Evolutionary conservation across 1,140 invertebrate genomes (phyloP).

Genomic region (Zaprionus vittiger): DNA sequence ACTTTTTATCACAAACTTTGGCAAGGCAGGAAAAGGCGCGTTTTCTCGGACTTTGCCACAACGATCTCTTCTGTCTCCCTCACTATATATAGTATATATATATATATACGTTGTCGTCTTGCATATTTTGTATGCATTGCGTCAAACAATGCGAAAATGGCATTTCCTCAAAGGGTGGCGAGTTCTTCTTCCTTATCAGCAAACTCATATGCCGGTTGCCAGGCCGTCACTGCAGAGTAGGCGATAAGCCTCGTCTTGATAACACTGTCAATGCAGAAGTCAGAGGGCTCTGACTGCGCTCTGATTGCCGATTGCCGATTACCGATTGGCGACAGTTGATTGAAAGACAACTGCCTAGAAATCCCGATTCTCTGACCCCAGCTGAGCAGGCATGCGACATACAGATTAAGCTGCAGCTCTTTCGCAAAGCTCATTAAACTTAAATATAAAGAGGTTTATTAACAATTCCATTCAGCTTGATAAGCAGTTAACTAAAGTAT

Average conservation of each 20-base stretch:
- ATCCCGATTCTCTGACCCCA: not conserved
- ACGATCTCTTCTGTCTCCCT: constrained; percentile 19
- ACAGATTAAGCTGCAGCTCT: not conserved
- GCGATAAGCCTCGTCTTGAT: constrained; percentile 49
- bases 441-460: not conserved
- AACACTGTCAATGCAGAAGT: constrained; percentile 42
- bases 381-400: too few relatives aligned
- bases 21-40: constrained; percentile 76
- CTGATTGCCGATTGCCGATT: constrained; percentile 69
- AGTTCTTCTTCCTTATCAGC: constrained; percentile 58
- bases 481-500: not conserved
- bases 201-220: constrained; percentile 30
- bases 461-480: constrained; percentile 16
- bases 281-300: constrained; percentile 69
- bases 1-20: constrained; percentile 75
- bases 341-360: constrained; percentile 17
- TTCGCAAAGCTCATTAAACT: constrained; percentile 5
- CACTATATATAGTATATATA: constrained; percentile 33
- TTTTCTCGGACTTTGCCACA: constrained; percentile 61
- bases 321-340: constrained; percentile 35
- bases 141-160: constrained; percentile 70
- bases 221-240: constrained; percentile 12
- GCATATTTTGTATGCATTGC: constrained; percentile 63
- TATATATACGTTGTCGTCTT: not conserved
- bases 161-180: constrained; percentile 69